Percentiles rank a stretch among this genome's conserved stretches.
Conservation (phyloP, 2,113 vertebrate genomes). For the Orthonyx spaldingii region DNA sequence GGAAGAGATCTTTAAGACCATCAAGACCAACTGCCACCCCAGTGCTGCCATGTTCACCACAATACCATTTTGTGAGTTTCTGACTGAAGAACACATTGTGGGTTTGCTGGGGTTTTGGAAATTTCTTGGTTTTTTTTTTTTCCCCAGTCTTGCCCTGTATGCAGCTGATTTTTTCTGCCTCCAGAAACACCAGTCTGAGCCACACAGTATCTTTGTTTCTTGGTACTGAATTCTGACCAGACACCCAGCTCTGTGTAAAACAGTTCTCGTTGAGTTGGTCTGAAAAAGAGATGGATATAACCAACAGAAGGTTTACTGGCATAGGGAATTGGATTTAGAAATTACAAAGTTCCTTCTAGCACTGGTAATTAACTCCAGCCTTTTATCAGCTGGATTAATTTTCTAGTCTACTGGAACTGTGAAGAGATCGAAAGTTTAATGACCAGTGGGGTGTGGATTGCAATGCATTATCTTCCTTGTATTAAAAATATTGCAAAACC, state of each 20-base stretch:
- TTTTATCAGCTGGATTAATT: neutral
- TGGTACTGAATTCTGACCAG: neutral
- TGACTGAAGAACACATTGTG: neutral
- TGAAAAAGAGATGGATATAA: neutral
- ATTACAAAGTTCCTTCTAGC: neutral
- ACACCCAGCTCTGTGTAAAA: neutral
- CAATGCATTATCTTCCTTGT: neutral
- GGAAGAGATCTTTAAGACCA: neutral
- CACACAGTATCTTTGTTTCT: neutral
- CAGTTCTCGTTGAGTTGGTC: neutral
- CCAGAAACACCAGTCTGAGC: neutral
- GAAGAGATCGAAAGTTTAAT: slow-evolving; percentile 3
- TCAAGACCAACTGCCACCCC: neutral
- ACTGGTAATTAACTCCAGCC: neutral
- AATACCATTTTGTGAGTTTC: neutral
- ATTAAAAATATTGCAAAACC: neutral
- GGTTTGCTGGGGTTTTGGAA: neutral
- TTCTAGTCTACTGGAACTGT: neutral
- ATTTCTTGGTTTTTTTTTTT: neutral
- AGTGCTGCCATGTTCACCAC: neutral
- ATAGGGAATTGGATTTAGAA: neutral
- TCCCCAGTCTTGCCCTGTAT: neutral
- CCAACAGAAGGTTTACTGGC: neutral
- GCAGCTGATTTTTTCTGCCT: neutral
- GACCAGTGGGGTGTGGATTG: neutral